Evolutionary conservation across 1,140 invertebrate species (phyloP).

Genomic region (Drosophila lacteicornis): DNA sequence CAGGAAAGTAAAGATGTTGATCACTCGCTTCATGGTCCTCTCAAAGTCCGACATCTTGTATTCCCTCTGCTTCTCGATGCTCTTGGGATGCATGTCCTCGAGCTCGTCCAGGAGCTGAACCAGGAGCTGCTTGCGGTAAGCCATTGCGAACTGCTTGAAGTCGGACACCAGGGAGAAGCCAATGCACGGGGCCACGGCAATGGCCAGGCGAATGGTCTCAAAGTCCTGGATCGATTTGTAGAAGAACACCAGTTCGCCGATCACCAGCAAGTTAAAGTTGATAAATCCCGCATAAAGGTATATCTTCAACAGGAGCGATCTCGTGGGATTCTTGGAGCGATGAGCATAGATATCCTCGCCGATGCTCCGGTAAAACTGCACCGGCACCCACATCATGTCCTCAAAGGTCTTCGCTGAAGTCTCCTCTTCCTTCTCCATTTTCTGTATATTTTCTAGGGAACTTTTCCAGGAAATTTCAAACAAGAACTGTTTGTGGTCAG

Average conservation of each 20-base stretch:
- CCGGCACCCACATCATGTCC: slow-evolving; percentile 69
- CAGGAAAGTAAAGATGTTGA: slow-evolving; percentile 66
- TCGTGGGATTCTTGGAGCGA: slow-evolving; percentile 51
- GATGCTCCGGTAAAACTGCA: slow-evolving; percentile 69
- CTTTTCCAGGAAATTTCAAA: background rate
- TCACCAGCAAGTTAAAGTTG: slow-evolving; percentile 72
- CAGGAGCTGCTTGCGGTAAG: slow-evolving; percentile 37
- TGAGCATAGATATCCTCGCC: slow-evolving; percentile 77
- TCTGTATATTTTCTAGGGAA: background rate
- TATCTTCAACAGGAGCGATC: slow-evolving; percentile 52
- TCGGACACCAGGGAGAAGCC: slow-evolving; percentile 77
- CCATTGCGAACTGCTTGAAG: slow-evolving; percentile 71
- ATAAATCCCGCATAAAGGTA: slow-evolving; percentile 70
- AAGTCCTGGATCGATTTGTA: slow-evolving; percentile 63
- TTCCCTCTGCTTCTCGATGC: slow-evolving; percentile 29
- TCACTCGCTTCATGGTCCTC: slow-evolving; percentile 68
- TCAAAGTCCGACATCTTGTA: slow-evolving; percentile 58
- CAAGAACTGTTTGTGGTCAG: slow-evolving; percentile 33
- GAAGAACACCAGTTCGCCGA: slow-evolving; percentile 72
- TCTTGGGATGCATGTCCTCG: slow-evolving; percentile 75
- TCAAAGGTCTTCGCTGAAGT: slow-evolving; percentile 39
- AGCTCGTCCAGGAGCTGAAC: slow-evolving; percentile 58
- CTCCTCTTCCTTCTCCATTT: slow-evolving; percentile 28
- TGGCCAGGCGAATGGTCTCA: slow-evolving; percentile 67
- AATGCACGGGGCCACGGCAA: slow-evolving; percentile 79